Conservation (phyloP, 2,888 invertebrate species). For the Diarsia brunnea region DNA sequence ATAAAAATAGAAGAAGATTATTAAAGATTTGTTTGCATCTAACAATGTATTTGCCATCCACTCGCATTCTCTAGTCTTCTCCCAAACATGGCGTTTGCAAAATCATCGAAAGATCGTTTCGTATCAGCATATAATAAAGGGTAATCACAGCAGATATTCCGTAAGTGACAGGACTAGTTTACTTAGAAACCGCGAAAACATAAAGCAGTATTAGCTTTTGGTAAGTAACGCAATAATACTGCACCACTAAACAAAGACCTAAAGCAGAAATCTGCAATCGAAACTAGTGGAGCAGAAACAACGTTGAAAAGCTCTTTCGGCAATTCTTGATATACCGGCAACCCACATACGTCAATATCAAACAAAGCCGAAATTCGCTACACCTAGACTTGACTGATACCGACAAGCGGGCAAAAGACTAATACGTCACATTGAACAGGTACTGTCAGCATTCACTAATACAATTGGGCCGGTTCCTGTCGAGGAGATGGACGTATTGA, state of each 20-base stretch:
- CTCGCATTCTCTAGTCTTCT: no score
- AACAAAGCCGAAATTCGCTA: constrained; percentile 29
- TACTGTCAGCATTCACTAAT: constrained; percentile 44
- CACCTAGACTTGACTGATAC: constrained; percentile 15
- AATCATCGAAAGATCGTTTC: no score
- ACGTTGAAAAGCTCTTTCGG: neutral
- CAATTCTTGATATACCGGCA: constrained; percentile 1
- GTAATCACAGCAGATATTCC: no score
- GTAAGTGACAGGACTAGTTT: no score
- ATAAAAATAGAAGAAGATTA: no score
- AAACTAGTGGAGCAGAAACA: constrained; percentile 9
- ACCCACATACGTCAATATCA: constrained; percentile 24
- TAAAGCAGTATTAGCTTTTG: no score
- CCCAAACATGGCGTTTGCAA: no score
- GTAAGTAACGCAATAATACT: no score
- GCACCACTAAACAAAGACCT: neutral
- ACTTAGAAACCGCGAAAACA: no score
- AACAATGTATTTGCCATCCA: no score
- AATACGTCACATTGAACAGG: constrained; percentile 41
- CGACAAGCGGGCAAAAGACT: constrained; percentile 21
- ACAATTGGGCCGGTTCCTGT: constrained; percentile 40
- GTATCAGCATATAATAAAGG: no score
- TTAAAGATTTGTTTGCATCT: no score
- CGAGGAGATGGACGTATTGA: constrained; percentile 24
- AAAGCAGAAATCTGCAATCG: neutral